Conservation (phyloP, 1,140 invertebrate genomes). For the Scaptomyza pallida region DNA sequence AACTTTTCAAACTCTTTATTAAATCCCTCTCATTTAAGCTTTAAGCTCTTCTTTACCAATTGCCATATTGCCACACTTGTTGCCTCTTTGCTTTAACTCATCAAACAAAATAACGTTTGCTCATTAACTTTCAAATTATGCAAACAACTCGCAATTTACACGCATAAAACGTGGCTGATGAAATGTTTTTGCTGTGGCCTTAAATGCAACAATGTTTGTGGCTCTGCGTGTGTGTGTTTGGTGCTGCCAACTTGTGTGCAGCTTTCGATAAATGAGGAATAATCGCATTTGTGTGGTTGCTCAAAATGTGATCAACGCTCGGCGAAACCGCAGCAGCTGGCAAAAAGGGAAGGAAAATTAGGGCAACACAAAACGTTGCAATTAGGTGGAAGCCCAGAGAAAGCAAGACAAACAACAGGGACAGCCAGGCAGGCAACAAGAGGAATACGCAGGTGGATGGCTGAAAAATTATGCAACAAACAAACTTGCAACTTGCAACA, state of each 20-base stretch:
- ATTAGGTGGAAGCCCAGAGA: conserved; percentile 23
- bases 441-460: conserved; percentile 1
- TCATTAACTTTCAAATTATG: conserved; percentile 7
- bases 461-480: conserved; percentile 36
- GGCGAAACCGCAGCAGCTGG: not conserved
- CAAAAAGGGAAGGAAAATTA: conserved; percentile 2
- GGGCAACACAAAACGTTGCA: conserved; percentile 28
- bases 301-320: not conserved
- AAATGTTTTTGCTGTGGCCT: conserved; percentile 4
- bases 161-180: conserved; percentile 10
- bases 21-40: too few species aligned
- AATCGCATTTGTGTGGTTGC: conserved; percentile 16
- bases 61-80: conserved; percentile 22
- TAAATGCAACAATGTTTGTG: not conserved
- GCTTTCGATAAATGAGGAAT: conserved; percentile 36
- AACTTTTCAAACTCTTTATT: too few species aligned
- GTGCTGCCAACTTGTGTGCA: conserved; percentile 22
- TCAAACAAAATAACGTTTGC: not conserved
- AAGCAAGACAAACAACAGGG: not conserved
- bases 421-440: not conserved
- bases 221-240: not conserved
- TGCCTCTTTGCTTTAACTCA: not conserved
- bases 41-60: too few species aligned
- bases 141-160: conserved; percentile 7
- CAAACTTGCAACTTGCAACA: not conserved